Conservation (phyloP, 2,113 vertebrate species). For the Excalfactoria chinensis region DNA sequence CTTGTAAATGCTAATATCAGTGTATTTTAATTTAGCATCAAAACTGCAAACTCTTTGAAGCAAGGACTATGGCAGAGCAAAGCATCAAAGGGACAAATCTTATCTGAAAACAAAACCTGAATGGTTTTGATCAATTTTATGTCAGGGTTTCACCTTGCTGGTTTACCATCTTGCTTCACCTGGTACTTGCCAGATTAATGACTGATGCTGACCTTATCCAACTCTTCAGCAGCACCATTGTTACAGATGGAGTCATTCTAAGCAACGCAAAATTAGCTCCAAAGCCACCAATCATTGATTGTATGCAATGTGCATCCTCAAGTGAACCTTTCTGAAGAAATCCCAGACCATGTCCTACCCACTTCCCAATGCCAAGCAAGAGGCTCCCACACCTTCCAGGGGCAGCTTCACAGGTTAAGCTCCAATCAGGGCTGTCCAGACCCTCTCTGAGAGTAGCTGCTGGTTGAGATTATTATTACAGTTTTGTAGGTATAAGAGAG, state of each 20-base stretch:
- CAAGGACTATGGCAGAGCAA: not conserved
- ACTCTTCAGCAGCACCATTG: not conserved
- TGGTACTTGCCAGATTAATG: not conserved
- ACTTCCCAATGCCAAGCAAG: not conserved
- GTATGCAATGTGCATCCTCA: not conserved
- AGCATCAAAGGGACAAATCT: not conserved
- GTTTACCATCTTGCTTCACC: not conserved
- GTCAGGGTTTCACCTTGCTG: constrained; percentile 14
- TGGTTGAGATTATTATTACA: not conserved
- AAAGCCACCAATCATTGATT: not conserved
- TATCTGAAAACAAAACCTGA: constrained; percentile 17
- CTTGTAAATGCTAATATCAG: constrained; percentile 69
- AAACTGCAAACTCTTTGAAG: constrained; percentile 48
- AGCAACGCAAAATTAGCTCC: constrained; percentile 9
- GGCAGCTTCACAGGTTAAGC: not conserved
- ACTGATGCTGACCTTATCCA: not conserved
- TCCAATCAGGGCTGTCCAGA: not conserved
- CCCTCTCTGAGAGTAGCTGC: not conserved
- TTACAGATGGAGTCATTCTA: constrained; percentile 20
- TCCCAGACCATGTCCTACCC: not conserved
- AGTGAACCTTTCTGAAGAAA: not conserved
- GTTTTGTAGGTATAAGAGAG: not conserved
- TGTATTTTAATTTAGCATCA: constrained; percentile 34
- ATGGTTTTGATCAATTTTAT: constrained; percentile 31
- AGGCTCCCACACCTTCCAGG: not conserved